phyloP scores from a whole-genome alignment of 2,888 invertebrate species.

The Dasypolia templi region DNA sequence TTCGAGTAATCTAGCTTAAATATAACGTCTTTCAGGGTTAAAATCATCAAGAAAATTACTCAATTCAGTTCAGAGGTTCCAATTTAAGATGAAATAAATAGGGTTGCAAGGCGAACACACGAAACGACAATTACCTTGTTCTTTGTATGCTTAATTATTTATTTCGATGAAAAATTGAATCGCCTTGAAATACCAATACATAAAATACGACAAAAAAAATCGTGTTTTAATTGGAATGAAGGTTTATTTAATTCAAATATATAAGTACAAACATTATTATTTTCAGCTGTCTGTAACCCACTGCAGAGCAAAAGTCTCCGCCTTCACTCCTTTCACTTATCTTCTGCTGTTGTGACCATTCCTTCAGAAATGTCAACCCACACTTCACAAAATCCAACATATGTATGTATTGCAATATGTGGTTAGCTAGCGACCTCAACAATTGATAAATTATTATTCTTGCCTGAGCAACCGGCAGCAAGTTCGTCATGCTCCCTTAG shows the following conservation, averaged over 20 bases:
- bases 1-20: constrained; percentile 9
- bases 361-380: background rate
- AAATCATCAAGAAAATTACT: constrained; percentile 49
- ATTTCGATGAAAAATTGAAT: constrained; percentile 4
- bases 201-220: too few species aligned
- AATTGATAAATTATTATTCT: too few species aligned
- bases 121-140: constrained; percentile 28
- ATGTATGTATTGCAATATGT: too few species aligned
- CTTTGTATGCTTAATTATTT: constrained; percentile 8
- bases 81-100: constrained; percentile 55
- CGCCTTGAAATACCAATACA: background rate
- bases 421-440: too few species aligned
- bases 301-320: background rate
- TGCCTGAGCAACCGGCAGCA: too few species aligned
- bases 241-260: background rate
- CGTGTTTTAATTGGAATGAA: background rate
- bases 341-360: background rate
- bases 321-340: too few species aligned
- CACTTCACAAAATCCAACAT: too few species aligned
- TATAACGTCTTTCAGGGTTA: constrained; percentile 36
- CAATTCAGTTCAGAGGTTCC: constrained; percentile 42
- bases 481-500: too few species aligned
- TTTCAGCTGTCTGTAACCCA: background rate
- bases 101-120: constrained; percentile 45
- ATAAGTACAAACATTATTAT: background rate